Conservation (phyloP, 2,113 vertebrate genomes). For the Gymnorhina tibicen region DNA sequence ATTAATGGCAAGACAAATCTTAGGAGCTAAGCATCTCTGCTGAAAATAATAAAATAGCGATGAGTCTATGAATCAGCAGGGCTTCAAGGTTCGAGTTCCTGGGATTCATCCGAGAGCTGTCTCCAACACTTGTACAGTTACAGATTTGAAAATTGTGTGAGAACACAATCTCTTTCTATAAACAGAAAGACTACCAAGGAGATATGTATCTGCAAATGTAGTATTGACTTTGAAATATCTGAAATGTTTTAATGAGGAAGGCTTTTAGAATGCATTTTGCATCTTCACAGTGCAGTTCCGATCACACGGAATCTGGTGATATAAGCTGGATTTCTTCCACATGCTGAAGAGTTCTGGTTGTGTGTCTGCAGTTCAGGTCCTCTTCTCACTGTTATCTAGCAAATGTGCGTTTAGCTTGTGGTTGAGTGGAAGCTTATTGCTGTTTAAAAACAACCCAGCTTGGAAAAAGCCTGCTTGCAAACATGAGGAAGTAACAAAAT, state of each 20-base stretch:
- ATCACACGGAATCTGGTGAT: neutral
- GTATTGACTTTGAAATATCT: neutral
- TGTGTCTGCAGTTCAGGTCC: neutral
- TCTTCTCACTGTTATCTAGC: neutral
- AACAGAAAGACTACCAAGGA: neutral
- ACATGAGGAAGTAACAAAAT: neutral
- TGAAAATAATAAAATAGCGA: neutral
- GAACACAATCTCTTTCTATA: neutral
- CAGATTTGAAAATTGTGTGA: neutral
- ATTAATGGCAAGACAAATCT: neutral
- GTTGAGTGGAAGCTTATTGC: neutral
- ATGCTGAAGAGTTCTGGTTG: neutral
- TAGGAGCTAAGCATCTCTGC: neutral
- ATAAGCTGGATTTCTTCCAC: neutral
- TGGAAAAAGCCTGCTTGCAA: neutral
- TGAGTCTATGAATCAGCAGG: neutral
- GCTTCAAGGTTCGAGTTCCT: neutral
- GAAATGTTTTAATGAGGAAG: neutral
- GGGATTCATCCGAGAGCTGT: neutral
- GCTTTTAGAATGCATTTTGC: neutral
- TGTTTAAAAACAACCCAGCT: neutral
- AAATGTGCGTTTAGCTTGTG: neutral
- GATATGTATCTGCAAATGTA: neutral
- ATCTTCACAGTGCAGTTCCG: neutral
- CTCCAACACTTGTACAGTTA: neutral